Percentiles rank a stretch among this genome's conserved stretches.
phyloP scores from a whole-genome alignment of 1,140 invertebrate genomes.

The Parasteatoda tepidariorum region DNA sequence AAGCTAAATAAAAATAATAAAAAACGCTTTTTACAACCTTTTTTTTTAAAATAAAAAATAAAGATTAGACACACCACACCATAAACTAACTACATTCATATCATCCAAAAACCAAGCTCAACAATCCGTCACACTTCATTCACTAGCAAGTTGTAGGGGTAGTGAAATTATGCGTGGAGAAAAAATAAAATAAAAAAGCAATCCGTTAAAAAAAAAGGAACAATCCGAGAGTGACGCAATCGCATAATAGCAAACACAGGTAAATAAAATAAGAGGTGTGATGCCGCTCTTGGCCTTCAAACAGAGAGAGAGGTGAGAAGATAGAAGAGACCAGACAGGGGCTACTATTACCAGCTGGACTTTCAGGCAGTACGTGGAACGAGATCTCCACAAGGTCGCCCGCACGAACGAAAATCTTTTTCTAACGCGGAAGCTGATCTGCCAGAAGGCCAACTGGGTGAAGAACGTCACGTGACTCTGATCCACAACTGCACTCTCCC shows the following conservation, averaged over 20 bases:
- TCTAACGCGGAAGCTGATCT: constrained; percentile 41
- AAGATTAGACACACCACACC: too few species aligned
- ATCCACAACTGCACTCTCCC: background rate
- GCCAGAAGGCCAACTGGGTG: constrained; percentile 26
- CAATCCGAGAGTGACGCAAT: too few species aligned
- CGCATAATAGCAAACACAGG: background rate
- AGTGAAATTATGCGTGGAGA: background rate
- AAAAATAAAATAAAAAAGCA: background rate
- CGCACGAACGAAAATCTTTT: constrained; percentile 2
- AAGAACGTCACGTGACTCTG: constrained; percentile 34
- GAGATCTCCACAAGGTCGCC: constrained; percentile 30
- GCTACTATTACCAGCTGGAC: constrained; percentile 30
- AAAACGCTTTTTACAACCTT: too few species aligned
- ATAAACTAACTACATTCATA: too few species aligned
- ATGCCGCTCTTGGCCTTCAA: background rate
- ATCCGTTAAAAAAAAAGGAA: too few species aligned
- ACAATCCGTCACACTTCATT: too few species aligned
- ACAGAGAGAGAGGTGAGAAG: constrained; percentile 1
- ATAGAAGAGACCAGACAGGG: constrained; percentile 17
- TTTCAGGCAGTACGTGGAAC: constrained; percentile 9
- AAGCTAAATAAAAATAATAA: too few species aligned
- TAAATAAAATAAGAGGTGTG: background rate
- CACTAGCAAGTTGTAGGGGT: too few species aligned
- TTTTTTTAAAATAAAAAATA: too few species aligned
- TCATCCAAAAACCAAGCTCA: too few species aligned